Percentiles rank a stretch among this genome's conserved stretches.
Evolutionary conservation across 2,113 vertebrate species (phyloP).

Genomic region (Motacilla tschutschensis): DNA sequence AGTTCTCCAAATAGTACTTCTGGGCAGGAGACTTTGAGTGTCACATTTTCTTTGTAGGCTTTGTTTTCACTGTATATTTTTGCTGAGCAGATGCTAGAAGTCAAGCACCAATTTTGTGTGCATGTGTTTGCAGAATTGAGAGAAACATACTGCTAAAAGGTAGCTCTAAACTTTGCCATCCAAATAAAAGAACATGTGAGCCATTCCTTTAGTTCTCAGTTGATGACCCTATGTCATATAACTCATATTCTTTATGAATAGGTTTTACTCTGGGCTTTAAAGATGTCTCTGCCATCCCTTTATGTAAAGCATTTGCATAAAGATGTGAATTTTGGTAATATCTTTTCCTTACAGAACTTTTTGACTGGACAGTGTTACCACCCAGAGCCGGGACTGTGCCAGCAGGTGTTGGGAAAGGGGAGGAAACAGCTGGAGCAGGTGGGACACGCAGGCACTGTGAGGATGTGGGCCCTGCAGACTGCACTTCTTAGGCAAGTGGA

Average conservation of each 20-base stretch:
- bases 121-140: background rate
- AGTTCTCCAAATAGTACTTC: background rate
- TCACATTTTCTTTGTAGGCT: background rate
- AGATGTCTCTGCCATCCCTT: background rate
- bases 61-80: background rate
- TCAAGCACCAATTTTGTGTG: background rate
- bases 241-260: background rate
- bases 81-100: background rate
- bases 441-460: fast-evolving
- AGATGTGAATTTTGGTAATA: background rate
- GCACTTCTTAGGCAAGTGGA: background rate
- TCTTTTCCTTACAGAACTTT: background rate
- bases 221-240: background rate
- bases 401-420: background rate
- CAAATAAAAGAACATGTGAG: background rate
- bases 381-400: no score
- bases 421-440: background rate
- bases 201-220: background rate
- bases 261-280: background rate
- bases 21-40: background rate
- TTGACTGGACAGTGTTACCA: background rate
- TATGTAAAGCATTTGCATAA: background rate
- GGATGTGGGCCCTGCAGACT: no score
- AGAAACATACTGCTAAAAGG: background rate
- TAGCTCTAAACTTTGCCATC: background rate